A percentile compares a stretch with the other conserved stretches of the same genome.
Conservation (phyloP, 1,140 invertebrate genomes). For the Heliconius hermathena region DNA sequence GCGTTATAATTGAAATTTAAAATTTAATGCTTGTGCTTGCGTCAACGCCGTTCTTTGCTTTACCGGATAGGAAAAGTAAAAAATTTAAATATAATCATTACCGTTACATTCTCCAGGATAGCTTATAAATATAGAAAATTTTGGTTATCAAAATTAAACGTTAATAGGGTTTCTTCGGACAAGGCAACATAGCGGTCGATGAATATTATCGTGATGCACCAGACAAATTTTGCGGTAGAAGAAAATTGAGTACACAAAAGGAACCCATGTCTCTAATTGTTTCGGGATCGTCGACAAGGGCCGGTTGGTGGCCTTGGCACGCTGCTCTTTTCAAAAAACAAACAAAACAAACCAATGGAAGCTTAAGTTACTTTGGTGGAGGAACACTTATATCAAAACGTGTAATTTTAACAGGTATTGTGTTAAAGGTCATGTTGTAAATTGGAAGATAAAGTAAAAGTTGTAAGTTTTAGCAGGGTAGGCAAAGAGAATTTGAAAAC, state of each 20-base stretch:
- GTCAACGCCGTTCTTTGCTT: no score
- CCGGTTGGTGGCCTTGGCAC: slow-evolving; percentile 94
- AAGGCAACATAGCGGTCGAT: background rate
- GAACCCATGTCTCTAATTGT: slow-evolving; percentile 50
- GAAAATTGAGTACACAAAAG: slow-evolving; percentile 39
- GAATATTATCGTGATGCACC: slow-evolving; percentile 13
- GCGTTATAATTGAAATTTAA: no score
- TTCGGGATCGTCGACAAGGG: slow-evolving; percentile 52
- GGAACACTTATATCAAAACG: slow-evolving; percentile 53
- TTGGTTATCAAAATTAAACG: background rate
- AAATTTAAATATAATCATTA: no score
- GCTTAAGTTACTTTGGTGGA: slow-evolving; percentile 54
- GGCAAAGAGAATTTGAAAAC: no score
- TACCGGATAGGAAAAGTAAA: no score
- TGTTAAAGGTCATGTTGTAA: no score
- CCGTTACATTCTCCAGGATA: no score
- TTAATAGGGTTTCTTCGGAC: background rate
- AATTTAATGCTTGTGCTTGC: no score
- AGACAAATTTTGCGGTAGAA: slow-evolving; percentile 50
- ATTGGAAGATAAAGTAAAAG: no score
- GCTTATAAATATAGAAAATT: no score
- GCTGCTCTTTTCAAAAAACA: slow-evolving; percentile 88
- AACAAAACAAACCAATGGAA: slow-evolving; percentile 59
- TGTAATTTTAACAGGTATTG: slow-evolving; percentile 29
- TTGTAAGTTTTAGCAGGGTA: no score